Conservation (phyloP, 2,113 vertebrate species). For the Notiomystis cincta region DNA sequence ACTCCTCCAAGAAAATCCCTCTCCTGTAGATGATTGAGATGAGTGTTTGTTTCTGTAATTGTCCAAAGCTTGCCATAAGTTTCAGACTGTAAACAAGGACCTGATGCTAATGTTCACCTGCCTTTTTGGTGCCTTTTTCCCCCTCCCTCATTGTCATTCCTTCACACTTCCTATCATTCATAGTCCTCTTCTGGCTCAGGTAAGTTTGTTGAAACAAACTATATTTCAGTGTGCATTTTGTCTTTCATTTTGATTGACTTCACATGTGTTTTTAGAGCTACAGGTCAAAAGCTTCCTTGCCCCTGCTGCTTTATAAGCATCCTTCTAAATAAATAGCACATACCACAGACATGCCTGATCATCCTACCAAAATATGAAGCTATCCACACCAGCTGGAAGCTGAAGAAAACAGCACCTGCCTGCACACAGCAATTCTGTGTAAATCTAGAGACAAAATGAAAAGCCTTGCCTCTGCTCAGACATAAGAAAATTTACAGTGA, state of each 20-base stretch:
- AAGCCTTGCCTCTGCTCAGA: not conserved
- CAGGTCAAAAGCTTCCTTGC: not conserved
- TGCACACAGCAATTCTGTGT: not conserved
- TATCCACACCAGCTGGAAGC: not conserved
- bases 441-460: not conserved
- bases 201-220: not conserved
- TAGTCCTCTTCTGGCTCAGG: not conserved
- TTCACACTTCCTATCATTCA: not conserved
- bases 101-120: not conserved
- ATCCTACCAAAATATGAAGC: not conserved
- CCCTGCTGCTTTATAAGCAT: not conserved
- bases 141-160: not conserved
- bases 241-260: not conserved
- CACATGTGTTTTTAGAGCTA: not conserved
- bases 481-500: not conserved
- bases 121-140: not conserved
- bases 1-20: not conserved
- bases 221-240: not conserved
- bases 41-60: not conserved
- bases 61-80: not conserved
- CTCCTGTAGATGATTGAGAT: not conserved
- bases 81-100: not conserved
- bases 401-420: not conserved
- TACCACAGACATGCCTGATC: not conserved
- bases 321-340: conserved; percentile 5